Conservation (phyloP, 1,140 invertebrate genomes). For the Atopsyche davidsoni region DNA sequence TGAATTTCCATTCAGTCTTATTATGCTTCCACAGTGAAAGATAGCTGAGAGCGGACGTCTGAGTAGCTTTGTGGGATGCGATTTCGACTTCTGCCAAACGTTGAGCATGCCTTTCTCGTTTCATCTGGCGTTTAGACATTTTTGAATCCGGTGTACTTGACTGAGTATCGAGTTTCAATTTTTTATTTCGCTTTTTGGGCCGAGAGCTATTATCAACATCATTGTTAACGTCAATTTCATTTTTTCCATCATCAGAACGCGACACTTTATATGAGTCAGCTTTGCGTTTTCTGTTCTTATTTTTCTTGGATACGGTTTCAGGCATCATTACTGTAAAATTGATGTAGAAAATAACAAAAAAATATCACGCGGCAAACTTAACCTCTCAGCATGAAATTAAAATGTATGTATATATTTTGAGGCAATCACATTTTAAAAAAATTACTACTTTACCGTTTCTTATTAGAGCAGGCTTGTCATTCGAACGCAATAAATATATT, state of each 20-base stretch:
- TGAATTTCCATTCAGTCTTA: slow-evolving; percentile 67
- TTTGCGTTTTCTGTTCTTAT: no score
- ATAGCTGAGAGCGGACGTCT: slow-evolving; percentile 50
- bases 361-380: no score
- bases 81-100: slow-evolving; percentile 39
- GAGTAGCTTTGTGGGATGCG: slow-evolving; percentile 41
- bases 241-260: neutral
- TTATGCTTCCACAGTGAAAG: slow-evolving; percentile 64
- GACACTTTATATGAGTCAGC: no score
- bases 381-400: no score
- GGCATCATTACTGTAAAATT: no score
- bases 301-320: slow-evolving; percentile 20
- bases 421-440: no score
- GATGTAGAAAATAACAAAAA: no score
- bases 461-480: no score
- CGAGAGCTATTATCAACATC: slow-evolving; percentile 33
- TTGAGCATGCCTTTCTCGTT: slow-evolving; percentile 42
- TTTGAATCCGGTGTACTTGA: slow-evolving; percentile 36
- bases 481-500: no score
- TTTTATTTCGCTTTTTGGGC: slow-evolving; percentile 37
- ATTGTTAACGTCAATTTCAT: slow-evolving; percentile 23
- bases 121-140: slow-evolving; percentile 45
- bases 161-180: slow-evolving; percentile 32
- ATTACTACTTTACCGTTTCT: no score
- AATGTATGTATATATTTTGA: no score